These are phyloP conservation scores for Chelonus insularis DNA, from an alignment of 1,140 invertebrate species.

Conservation along the genomic window DNA sequence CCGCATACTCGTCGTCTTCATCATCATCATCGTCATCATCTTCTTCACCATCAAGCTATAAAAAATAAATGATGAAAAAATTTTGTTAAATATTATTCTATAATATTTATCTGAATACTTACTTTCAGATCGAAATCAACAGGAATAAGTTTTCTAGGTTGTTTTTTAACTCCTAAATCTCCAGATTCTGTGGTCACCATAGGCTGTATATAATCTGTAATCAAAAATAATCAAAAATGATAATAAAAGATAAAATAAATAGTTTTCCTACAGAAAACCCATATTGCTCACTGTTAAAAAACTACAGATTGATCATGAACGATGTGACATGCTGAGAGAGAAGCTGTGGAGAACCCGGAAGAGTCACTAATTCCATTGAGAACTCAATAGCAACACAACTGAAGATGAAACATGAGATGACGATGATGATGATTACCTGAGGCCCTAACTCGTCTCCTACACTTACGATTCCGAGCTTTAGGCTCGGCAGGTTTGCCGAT, in stretches of 20 bases:
- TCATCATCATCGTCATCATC: conserved; percentile 49
- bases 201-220: conserved; percentile 38
- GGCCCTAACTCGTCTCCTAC: conserved; percentile 53
- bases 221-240: background rate
- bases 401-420: conserved; percentile 29
- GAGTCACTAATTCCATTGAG: background rate
- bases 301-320: conserved; percentile 9
- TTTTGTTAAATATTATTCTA: conserved; percentile 7
- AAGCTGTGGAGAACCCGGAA: background rate
- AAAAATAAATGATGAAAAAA: background rate
- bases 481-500: conserved; percentile 35
- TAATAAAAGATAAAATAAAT: background rate
- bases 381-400: conserved; percentile 8
- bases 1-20: conserved; percentile 50
- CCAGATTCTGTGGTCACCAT: conserved; percentile 24
- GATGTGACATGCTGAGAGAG: conserved; percentile 4
- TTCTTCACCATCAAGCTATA: conserved; percentile 51
- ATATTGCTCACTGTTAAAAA: background rate
- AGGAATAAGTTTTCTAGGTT: conserved; percentile 48
- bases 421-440: conserved; percentile 51
- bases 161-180: conserved; percentile 32
- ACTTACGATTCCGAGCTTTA: conserved; percentile 54
- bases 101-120: background rate
- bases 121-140: conserved; percentile 55
- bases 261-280: background rate